Evolutionary conservation across 2,113 vertebrate genomes (phyloP).

Genomic region (Apteryx owenii): DNA sequence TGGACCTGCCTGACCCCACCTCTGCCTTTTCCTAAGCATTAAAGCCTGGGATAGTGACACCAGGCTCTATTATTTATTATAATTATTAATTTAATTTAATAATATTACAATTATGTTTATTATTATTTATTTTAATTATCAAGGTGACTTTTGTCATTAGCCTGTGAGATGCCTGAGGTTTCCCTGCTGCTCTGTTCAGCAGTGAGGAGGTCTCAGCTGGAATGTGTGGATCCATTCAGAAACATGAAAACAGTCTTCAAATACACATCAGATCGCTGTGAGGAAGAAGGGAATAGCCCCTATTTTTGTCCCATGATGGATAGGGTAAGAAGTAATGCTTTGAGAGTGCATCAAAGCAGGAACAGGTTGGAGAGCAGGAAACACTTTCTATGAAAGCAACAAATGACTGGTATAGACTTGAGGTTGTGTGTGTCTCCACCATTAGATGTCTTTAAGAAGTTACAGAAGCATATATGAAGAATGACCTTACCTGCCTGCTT

Average conservation of each 20-base stretch:
- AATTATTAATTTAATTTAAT: no score
- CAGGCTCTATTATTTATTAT: neutral
- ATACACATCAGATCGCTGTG: accelerated
- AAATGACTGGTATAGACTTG: no score
- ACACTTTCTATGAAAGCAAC: neutral
- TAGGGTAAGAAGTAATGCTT: neutral
- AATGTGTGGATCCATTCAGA: neutral
- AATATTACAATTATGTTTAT: no score
- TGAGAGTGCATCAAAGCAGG: neutral
- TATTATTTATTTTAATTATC: neutral
- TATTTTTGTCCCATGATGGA: neutral
- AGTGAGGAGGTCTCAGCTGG: neutral
- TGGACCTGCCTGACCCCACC: neutral
- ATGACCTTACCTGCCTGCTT: neutral
- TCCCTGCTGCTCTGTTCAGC: neutral
- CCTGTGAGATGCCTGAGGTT: accelerated
- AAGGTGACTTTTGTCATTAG: conserved; percentile 10
- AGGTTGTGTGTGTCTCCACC: no score
- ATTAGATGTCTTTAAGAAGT: no score
- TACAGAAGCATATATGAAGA: neutral
- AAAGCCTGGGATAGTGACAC: neutral
- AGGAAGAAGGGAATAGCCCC: neutral
- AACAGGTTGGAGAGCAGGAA: neutral
- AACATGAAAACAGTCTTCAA: neutral
- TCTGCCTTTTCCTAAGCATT: neutral